A percentile compares a stretch with the other conserved stretches of the same genome.
Evolutionary conservation across 2,113 vertebrate species (phyloP).

Genomic region (Cyprinus carpio): DNA sequence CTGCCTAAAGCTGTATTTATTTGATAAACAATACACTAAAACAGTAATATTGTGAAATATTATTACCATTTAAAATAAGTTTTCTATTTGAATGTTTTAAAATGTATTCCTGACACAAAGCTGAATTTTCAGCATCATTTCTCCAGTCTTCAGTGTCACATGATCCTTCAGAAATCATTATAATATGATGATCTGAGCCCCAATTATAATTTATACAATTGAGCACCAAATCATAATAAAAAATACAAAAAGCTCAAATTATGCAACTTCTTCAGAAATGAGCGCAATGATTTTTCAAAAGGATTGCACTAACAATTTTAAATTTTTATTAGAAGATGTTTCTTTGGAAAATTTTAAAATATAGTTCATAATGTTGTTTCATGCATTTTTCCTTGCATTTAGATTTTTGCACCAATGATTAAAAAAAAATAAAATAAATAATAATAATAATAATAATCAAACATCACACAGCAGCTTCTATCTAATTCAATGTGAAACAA

Average conservation of each 20-base stretch:
- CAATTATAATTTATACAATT: no score
- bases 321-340: not conserved
- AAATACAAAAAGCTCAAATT: not conserved
- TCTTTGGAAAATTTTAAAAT: not conserved
- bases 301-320: not conserved
- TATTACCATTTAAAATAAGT: not conserved
- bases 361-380: not conserved
- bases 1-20: not conserved
- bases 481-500: not conserved
- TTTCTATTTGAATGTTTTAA: not conserved
- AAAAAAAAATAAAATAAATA: not conserved
- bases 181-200: no score
- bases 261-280: not conserved
- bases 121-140: no score
- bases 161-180: no score
- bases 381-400: not conserved
- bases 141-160: no score
- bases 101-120: no score
- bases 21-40: not conserved
- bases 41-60: not conserved
- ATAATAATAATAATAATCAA: no score
- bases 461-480: conserved; percentile 14
- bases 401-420: not conserved
- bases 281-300: not conserved
- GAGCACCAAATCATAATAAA: no score